These are phyloP conservation scores for Mormyrus hasselquistii DNA, from an alignment of 2,797 vertebrate genomes.

Conservation along the genomic window DNA sequence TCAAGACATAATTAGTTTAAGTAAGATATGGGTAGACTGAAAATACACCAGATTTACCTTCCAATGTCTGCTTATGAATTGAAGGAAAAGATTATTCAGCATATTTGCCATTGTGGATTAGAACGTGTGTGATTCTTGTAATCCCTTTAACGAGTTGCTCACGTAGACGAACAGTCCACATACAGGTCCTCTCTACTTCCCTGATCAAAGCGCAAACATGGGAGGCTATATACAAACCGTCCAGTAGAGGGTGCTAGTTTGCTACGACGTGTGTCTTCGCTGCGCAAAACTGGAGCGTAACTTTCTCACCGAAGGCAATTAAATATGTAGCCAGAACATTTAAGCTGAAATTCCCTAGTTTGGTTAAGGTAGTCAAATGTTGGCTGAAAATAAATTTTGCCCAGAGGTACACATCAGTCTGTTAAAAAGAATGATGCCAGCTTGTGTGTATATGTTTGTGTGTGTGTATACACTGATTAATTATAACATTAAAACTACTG, in stretches of 20 bases:
- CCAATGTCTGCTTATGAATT: neutral
- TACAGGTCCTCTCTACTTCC: neutral
- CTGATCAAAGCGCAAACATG: neutral
- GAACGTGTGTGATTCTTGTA: neutral
- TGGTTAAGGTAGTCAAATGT: neutral
- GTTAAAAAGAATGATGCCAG: neutral
- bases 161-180: neutral
- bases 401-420: neutral
- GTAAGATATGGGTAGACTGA: neutral
- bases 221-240: neutral
- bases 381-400: neutral
- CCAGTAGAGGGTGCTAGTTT: slow-evolving; percentile 20
- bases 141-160: neutral
- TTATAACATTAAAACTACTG: neutral
- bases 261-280: neutral
- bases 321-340: neutral
- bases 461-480: neutral
- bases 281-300: neutral
- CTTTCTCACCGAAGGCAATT: neutral
- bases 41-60: neutral
- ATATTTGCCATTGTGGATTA: neutral
- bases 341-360: slow-evolving; percentile 9
- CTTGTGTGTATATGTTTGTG: neutral
- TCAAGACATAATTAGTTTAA: neutral
- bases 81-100: neutral